These are phyloP conservation scores for Amiota communis DNA, from an alignment of 2,888 invertebrate genomes.

Conservation along the genomic window DNA sequence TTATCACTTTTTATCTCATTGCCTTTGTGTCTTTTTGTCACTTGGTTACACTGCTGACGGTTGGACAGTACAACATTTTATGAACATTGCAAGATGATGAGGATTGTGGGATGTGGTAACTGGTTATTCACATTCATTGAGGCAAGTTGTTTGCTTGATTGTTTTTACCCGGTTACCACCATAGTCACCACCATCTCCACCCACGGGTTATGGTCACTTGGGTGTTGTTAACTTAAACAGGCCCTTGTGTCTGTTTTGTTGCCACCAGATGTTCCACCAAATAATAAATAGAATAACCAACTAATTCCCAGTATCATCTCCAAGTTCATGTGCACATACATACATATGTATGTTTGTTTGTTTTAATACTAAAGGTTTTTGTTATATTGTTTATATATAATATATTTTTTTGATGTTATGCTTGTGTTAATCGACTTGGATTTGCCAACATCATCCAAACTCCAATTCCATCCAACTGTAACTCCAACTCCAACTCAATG, in stretches of 20 bases:
- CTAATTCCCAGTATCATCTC: no score
- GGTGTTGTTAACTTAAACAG: conserved; percentile 65
- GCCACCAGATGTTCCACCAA: conserved; percentile 37
- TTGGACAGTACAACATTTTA: no score
- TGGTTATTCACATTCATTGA: not conserved
- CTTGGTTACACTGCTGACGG: no score
- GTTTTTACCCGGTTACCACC: not conserved
- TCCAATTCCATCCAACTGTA: no score
- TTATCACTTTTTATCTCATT: no score
- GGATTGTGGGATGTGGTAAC: no score
- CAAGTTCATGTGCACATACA: conserved; percentile 15
- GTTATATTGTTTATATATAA: conserved; percentile 46
- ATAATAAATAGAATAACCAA: no score
- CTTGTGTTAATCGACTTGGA: conserved; percentile 25
- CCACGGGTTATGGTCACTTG: conserved; percentile 43
- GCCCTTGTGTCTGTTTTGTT: conserved; percentile 51
- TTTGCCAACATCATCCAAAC: not conserved
- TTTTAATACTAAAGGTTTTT: conserved; percentile 31
- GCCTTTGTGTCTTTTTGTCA: no score
- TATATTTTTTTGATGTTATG: conserved; percentile 20
- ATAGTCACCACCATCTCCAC: no score
- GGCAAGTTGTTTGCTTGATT: conserved; percentile 18
- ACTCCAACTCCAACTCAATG: conserved; percentile 2
- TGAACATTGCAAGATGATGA: no score
- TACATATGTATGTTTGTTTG: no score